Base-by-base conservation (phyloP, 2,113 vertebrate genomes). In the Sciurus niger region DNA sequence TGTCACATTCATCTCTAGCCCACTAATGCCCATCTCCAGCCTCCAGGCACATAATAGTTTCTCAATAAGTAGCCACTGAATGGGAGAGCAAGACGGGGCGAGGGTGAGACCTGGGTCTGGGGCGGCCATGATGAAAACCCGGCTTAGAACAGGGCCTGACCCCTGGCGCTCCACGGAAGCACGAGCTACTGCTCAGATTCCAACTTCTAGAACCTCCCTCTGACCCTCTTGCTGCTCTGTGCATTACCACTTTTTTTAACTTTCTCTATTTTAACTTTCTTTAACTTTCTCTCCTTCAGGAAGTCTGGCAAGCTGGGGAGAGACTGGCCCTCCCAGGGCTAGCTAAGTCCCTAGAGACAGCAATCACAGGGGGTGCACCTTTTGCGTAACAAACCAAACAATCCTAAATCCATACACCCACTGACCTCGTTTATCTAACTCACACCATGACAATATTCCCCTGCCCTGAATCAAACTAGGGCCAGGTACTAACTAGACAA, bases 201-300 rank as follows among this genome's bases (percentile, higher is more conserved):
- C 63, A 55, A 25, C 73, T 85, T 95, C 89, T 32, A 85, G 92
- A 94, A 32, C 13, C 34, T 78, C 43, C 22, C 76, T 83, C 37
- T 77, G 22, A 67, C 12, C 79, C n/a, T 79, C 80, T 83, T 43
- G 84, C 73, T 74, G 13, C 28, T 55, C 25, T 58, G 5, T 58
- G 17, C 60, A n/a, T 32, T 60, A 34, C 51, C 55, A 14, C 2
- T 18, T 80, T 76, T 51, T 34, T 20, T 18, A 58, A 68, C 60
- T 92, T 84, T 82, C 65, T 67, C 65, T 16, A 37, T 77, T 77
- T 82, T 60, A 63, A 11, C 48, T 34, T 34, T 18, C 16, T 3
- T 82, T 60, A 63, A 11, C 48, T 34, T 34, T 18, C 16, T 3
- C 65, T 46, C 73, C 86, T 83, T 46, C 53, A 22, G 32, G 7